These are phyloP conservation scores for Operophtera brumata DNA, from an alignment of 2,888 invertebrate genomes.

Conservation along the genomic window DNA sequence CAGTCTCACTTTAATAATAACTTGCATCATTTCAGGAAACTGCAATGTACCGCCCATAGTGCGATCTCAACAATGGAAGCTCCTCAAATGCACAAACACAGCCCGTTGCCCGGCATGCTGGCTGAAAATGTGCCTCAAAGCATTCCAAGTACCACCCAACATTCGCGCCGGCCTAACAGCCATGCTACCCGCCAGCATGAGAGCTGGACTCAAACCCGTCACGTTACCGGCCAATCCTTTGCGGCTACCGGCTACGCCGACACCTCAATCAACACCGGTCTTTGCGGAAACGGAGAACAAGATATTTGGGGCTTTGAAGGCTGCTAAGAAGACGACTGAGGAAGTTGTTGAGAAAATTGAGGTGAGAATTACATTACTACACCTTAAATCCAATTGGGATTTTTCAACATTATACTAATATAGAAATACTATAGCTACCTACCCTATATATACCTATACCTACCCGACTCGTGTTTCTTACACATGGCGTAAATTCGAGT, in stretches of 20 bases:
- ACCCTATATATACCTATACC: no score
- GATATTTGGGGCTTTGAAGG: slow-evolving; percentile 59
- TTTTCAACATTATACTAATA: no score
- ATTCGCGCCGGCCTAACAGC: slow-evolving; percentile 84
- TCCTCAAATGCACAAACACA: slow-evolving; percentile 85
- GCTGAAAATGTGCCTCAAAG: slow-evolving; percentile 90
- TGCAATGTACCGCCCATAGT: slow-evolving; percentile 87
- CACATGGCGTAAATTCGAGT: no score
- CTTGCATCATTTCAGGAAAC: slow-evolving; percentile 67
- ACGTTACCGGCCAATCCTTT: slow-evolving; percentile 57
- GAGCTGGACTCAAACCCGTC: slow-evolving; percentile 54
- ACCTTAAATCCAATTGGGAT: background rate
- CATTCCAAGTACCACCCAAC: slow-evolving; percentile 87
- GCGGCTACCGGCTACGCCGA: slow-evolving; percentile 42
- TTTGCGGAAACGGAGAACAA: slow-evolving; percentile 67
- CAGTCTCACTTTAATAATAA: no score
- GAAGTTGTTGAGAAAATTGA: slow-evolving; percentile 63
- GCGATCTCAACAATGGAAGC: slow-evolving; percentile 86
- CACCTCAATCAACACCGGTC: slow-evolving; percentile 47
- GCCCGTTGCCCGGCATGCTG: slow-evolving; percentile 92
- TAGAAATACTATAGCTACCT: no score
- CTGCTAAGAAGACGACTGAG: slow-evolving; percentile 57
- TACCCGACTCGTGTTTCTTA: no score
- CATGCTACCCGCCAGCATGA: slow-evolving; percentile 85
- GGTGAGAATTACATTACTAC: slow-evolving; percentile 40